Evolutionary conservation across 35 echinoderm and acorn worm species (phyloP), one percentile per base, ranked within the genome.

Genomic region (Patiria miniata): DNA sequence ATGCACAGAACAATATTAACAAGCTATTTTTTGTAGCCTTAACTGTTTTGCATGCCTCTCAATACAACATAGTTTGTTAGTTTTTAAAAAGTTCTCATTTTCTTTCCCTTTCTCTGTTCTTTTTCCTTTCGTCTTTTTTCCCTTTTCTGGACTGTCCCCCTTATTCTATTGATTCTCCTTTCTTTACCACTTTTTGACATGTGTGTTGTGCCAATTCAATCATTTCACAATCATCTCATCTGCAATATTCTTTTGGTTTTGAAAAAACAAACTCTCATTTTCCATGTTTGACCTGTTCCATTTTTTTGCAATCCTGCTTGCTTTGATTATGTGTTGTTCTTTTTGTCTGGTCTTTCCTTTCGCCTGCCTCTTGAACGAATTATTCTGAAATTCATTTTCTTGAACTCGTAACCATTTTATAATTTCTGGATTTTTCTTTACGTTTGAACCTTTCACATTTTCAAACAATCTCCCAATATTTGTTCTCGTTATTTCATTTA

Each of bases 11-110:
- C 19, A 26, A 73, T 26, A 73, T 34, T 73, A 73, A 32, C 65
- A 26, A 73, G 65, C 30, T 34, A 12, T 34, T 10, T 18, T 73
- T 73, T 73, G 26, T 26, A 14, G 26, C 34, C 28, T 21, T 14
- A 3, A 73, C 65, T 7, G 17, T n/a, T 32, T 73, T 73, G 65
- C 22, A 32, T 73, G 22, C 26, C 21, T 32, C 10, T 32, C 14
- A 73, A 73, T 73, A 30, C 29, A 73, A 22, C 26, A 30, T 73
- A 23, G 61, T 73, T 73, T 36, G 65, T 73, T 73, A 73, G 65
- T 73, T 32, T 26, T 22, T 73, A 28, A 73, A 14, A 4, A 47
- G 65, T 73, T 73, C 29, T 73, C 26, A 14, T 73, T 73, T 26
- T 22, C 26, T 30, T 23, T 73, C 22, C 22, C n/a, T 68, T 73